phyloP scores from a whole-genome alignment of 2,888 invertebrate genomes.

The Melipona bicolor region DNA sequence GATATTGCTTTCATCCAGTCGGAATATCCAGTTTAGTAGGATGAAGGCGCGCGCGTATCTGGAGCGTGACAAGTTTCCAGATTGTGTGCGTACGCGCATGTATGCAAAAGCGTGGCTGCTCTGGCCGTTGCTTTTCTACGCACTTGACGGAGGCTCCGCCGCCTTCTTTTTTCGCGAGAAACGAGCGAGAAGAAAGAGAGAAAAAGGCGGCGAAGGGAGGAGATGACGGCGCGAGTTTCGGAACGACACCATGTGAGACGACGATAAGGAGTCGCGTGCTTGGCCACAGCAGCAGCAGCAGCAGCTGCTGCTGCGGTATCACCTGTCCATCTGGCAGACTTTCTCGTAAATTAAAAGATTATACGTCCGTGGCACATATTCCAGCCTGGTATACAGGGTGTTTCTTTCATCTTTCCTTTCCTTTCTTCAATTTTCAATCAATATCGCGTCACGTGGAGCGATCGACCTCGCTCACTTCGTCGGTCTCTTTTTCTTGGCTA shows the following conservation, averaged over 20 bases:
- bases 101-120: slow-evolving; percentile 63
- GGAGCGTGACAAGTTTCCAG: slow-evolving; percentile 74
- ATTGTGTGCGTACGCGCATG: slow-evolving; percentile 60
- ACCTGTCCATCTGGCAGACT: slow-evolving; percentile 74
- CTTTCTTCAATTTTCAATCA: too few species aligned
- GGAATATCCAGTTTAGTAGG: slow-evolving; percentile 75
- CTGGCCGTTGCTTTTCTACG: slow-evolving; percentile 56
- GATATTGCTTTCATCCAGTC: slow-evolving; percentile 67
- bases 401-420: background rate
- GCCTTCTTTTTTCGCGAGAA: background rate
- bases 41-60: slow-evolving; percentile 73
- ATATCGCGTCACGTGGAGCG: too few species aligned
- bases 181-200: background rate
- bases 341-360: slow-evolving; percentile 62
- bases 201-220: background rate
- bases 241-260: background rate
- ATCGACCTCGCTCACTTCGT: too few species aligned
- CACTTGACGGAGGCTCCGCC: slow-evolving; percentile 30
- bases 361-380: slow-evolving; percentile 32
- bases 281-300: slow-evolving; percentile 68
- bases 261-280: slow-evolving; percentile 41
- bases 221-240: background rate
- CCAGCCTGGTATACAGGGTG: background rate
- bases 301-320: slow-evolving; percentile 71
- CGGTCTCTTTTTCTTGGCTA: too few species aligned